These are phyloP conservation scores for Leptinotarsa tumamoca DNA, from an alignment of 2,888 invertebrate genomes.

Conservation along the genomic window DNA sequence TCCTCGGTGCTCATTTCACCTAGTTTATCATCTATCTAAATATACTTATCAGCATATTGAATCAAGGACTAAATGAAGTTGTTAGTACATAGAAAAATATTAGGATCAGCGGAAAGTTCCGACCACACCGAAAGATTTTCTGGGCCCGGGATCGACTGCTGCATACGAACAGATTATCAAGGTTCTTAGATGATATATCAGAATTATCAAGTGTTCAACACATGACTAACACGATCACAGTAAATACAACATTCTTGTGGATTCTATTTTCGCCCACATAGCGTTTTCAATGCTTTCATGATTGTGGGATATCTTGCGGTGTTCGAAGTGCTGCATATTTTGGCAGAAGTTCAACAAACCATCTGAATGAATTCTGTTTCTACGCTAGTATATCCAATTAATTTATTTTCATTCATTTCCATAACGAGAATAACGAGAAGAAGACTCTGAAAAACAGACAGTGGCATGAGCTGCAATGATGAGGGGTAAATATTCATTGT, in stretches of 20 bases:
- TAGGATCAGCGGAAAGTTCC: neutral
- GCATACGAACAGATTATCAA: too few species aligned
- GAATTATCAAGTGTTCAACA: neutral
- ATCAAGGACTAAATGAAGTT: too few species aligned
- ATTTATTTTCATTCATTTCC: slow-evolving; percentile 34
- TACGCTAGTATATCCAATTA: slow-evolving; percentile 32
- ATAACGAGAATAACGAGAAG: neutral
- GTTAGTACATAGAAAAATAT: neutral
- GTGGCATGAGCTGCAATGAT: neutral
- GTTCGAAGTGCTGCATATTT: slow-evolving; percentile 46
- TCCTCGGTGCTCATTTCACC: too few species aligned
- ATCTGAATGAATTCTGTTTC: slow-evolving; percentile 59
- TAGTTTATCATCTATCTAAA: too few species aligned
- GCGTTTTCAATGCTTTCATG: slow-evolving; percentile 54
- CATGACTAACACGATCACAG: slow-evolving; percentile 40
- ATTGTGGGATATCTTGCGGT: slow-evolving; percentile 50
- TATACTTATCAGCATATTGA: too few species aligned
- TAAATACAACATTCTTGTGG: slow-evolving; percentile 46
- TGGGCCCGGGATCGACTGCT: too few species aligned
- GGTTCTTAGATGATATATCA: too few species aligned
- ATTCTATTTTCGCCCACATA: slow-evolving; percentile 52
- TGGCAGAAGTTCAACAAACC: slow-evolving; percentile 57
- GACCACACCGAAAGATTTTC: too few species aligned
- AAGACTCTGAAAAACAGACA: neutral
- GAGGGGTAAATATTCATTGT: too few species aligned